A percentile compares a stretch with the other conserved stretches of the same genome.
phyloP scores from a whole-genome alignment of 2,797 vertebrate genomes.

The Coreius guichenoti region DNA sequence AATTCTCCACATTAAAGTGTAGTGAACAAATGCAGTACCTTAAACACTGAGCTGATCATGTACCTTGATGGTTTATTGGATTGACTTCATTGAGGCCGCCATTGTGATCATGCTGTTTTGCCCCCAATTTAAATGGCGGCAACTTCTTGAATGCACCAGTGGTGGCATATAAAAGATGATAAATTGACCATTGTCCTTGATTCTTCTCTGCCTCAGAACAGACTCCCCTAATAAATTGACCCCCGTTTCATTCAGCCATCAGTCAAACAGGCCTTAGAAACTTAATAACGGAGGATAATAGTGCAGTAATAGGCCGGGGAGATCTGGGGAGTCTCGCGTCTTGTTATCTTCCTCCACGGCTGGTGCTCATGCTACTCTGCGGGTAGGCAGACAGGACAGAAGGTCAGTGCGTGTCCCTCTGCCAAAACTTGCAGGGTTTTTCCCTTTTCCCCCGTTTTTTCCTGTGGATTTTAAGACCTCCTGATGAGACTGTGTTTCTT shows the following conservation, averaged over 20 bases:
- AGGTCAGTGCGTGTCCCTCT: conserved; percentile 78
- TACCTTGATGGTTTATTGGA: conserved; percentile 8
- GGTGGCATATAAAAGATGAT: conserved; percentile 49
- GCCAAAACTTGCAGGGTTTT: conserved; percentile 80
- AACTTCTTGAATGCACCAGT: conserved; percentile 37
- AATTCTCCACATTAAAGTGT: neutral
- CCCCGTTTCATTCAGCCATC: conserved; percentile 46
- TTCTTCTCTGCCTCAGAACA: conserved; percentile 43
- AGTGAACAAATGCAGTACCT: neutral
- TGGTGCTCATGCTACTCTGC: conserved; percentile 71
- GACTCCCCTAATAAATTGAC: conserved; percentile 51
- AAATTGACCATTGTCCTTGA: conserved; percentile 57
- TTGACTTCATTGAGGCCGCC: neutral
- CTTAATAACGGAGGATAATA: conserved; percentile 42
- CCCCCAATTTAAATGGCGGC: conserved; percentile 38
- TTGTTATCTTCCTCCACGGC: conserved; percentile 64
- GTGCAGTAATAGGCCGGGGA: conserved; percentile 57
- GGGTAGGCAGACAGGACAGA: conserved; percentile 78
- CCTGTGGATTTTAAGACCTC: conserved; percentile 75
- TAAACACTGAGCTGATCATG: conserved; percentile 11
- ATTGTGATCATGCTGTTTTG: conserved; percentile 30
- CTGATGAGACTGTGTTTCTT: conserved; percentile 81
- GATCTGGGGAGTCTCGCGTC: conserved; percentile 60
- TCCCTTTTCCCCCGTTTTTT: conserved; percentile 55
- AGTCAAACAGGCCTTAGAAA: conserved; percentile 50